Percentiles rank a stretch among this genome's conserved stretches.
phyloP scores from a whole-genome alignment of 2,797 vertebrate species.

The Oceanodroma leucorhoa region DNA sequence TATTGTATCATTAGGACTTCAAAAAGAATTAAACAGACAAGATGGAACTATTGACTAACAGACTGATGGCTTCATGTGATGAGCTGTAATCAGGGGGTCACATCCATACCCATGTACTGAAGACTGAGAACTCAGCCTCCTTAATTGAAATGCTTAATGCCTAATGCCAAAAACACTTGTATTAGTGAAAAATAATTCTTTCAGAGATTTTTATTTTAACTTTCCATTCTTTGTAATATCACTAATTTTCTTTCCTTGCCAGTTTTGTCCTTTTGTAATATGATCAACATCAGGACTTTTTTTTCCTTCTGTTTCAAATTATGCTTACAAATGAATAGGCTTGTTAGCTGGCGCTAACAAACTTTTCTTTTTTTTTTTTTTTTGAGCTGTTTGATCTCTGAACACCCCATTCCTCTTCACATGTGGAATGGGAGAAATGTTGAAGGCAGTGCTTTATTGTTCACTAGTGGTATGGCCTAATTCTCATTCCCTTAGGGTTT shows the following conservation, averaged over 20 bases:
- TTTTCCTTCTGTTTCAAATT: slow-evolving; percentile 40
- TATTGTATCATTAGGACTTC: background rate
- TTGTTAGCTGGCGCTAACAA: slow-evolving; percentile 15
- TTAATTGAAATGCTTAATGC: background rate
- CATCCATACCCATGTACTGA: background rate
- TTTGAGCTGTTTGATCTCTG: slow-evolving; percentile 15
- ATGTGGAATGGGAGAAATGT: background rate
- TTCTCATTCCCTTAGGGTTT: background rate
- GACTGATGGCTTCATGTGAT: rapidly evolving
- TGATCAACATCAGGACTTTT: background rate
- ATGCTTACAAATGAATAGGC: background rate
- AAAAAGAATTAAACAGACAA: background rate
- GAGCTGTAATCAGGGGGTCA: background rate
- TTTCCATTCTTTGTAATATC: background rate
- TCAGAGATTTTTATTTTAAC: slow-evolving; percentile 1
- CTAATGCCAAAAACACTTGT: background rate
- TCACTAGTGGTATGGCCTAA: background rate
- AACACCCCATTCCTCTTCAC: slow-evolving; percentile 21
- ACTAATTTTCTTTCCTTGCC: background rate
- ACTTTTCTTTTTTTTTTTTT: background rate
- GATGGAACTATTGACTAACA: background rate
- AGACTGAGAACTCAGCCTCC: background rate
- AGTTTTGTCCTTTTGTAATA: slow-evolving; percentile 13
- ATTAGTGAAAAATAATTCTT: background rate
- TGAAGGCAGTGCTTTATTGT: background rate